A percentile compares a stretch with the other conserved stretches of the same genome.
Conservation (phyloP, 2,797 vertebrate genomes). For the Girardinus metallicus region DNA sequence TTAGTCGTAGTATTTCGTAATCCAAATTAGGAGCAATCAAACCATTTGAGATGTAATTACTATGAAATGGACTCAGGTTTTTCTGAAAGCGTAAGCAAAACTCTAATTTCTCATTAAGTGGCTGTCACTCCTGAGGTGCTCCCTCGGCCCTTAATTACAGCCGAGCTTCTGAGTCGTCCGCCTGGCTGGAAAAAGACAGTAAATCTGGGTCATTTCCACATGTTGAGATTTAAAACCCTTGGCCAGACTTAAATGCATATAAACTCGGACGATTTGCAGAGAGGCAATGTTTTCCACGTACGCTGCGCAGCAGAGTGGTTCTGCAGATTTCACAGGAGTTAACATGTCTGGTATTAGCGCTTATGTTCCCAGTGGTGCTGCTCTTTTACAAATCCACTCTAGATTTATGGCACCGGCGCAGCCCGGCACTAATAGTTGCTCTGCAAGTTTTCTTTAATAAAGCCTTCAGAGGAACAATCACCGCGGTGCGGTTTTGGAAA, state of each 20-base stretch:
- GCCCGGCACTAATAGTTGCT: constrained; percentile 10
- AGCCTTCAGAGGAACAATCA: constrained; percentile 27
- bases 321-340: constrained; percentile 34
- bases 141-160: constrained; percentile 66
- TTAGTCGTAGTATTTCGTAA: constrained; percentile 57
- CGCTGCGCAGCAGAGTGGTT: constrained; percentile 1
- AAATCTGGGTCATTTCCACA: constrained; percentile 49
- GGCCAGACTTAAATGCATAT: constrained; percentile 16
- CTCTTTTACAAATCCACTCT: constrained; percentile 3
- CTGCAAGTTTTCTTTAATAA: constrained; percentile 42
- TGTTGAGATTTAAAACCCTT: constrained; percentile 31
- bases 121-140: constrained; percentile 59
- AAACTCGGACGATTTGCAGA: constrained; percentile 32
- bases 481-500: constrained; percentile 6
- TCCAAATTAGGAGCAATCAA: constrained; percentile 68
- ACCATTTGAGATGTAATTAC: constrained; percentile 70
- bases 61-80: constrained; percentile 51
- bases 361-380: constrained; percentile 12
- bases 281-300: constrained; percentile 3
- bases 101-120: constrained; percentile 73
- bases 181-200: constrained; percentile 38
- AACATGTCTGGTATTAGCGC: constrained; percentile 15
- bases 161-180: constrained; percentile 48
- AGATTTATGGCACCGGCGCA: constrained; percentile 3
- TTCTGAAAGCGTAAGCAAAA: constrained; percentile 63